Evolutionary conservation across 1,140 invertebrate genomes (phyloP).

Genomic region (Drosophila eugracilis): DNA sequence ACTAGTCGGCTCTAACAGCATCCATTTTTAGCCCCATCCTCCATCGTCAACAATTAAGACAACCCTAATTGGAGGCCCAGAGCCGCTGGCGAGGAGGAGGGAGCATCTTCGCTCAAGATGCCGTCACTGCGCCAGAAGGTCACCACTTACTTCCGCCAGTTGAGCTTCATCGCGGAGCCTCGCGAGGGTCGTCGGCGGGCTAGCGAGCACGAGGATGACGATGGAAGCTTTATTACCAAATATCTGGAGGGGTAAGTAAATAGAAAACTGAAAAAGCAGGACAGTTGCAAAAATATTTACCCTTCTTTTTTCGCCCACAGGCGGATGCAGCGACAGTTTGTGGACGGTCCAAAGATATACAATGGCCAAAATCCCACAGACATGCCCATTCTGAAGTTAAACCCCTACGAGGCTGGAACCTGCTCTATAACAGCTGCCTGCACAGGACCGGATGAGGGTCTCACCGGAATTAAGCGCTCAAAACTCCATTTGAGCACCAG

Average conservation of each 20-base stretch:
- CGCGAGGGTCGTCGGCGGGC: conserved; percentile 82
- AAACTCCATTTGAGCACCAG: conserved; percentile 88
- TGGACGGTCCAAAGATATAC: conserved; percentile 86
- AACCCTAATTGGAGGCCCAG: conserved; percentile 46
- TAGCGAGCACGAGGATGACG: conserved; percentile 85
- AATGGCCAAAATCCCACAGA: conserved; percentile 89
- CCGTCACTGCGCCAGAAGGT: conserved; percentile 90
- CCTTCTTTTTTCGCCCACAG: conserved; percentile 20
- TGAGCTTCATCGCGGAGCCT: conserved; percentile 89
- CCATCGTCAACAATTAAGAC: conserved; percentile 52
- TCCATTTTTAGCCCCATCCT: conserved; percentile 22
- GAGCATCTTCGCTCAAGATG: conserved; percentile 85
- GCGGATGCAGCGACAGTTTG: conserved; percentile 75
- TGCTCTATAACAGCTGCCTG: conserved; percentile 88
- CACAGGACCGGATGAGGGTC: conserved; percentile 91
- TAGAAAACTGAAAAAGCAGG: not conserved
- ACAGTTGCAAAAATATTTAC: conserved; percentile 3
- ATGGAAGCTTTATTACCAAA: conserved; percentile 90
- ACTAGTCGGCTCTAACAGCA: conserved; percentile 41
- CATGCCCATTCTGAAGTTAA: conserved; percentile 87
- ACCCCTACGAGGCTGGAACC: conserved; percentile 85
- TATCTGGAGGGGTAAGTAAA: conserved; percentile 89
- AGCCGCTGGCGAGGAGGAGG: conserved; percentile 17
- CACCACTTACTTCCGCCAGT: conserved; percentile 90
- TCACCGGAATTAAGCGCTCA: conserved; percentile 89